phyloP scores from a whole-genome alignment of 2,888 invertebrate species.

The Podotricha telesiphe region DNA sequence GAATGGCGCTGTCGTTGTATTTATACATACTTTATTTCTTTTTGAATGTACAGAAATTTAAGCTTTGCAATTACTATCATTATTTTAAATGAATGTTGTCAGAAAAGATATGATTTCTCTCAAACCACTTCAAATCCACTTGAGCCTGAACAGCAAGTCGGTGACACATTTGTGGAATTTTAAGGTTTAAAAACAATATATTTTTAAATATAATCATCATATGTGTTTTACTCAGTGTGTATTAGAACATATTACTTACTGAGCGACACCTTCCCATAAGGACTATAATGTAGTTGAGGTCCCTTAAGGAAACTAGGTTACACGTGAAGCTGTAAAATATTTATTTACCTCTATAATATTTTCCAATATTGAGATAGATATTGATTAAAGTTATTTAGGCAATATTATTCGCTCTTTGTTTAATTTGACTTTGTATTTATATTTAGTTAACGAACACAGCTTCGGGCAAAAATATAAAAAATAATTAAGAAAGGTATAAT shows the following conservation, averaged over 20 bases:
- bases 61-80: neutral
- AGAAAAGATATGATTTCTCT: neutral
- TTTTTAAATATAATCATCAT: too few relatives aligned
- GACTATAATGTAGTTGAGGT: neutral
- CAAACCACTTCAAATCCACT: neutral
- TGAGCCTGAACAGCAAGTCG: neutral
- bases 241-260: neutral
- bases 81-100: slow-evolving; percentile 8
- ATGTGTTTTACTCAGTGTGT: too few relatives aligned
- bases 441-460: slow-evolving; percentile 13
- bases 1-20: neutral
- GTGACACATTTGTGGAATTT: neutral
- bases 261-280: neutral
- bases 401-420: neutral
- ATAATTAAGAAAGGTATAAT: slow-evolving; percentile 21
- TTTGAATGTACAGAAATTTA: neutral
- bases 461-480: slow-evolving; percentile 8
- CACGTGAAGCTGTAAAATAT: too few relatives aligned
- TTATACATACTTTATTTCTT: slow-evolving; percentile 4
- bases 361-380: neutral
- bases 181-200: too few relatives aligned
- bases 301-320: too few relatives aligned
- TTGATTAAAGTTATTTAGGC: neutral
- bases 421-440: neutral
- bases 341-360: neutral